Base-by-base conservation (phyloP, 2,888 invertebrate genomes). In the Amiota minor region DNA sequence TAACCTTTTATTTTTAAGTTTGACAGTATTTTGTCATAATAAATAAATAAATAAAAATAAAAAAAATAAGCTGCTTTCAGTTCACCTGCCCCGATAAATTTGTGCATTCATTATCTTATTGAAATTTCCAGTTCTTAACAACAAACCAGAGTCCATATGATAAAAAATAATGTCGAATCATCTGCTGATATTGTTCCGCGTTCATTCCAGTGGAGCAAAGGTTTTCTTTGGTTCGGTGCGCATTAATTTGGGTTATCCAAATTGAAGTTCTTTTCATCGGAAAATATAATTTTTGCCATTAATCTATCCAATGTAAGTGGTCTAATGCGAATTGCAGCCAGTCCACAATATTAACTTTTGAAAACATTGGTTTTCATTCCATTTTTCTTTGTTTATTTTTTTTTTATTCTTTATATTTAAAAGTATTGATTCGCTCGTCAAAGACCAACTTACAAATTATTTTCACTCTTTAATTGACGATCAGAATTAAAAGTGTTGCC, bases 381-480 rank as follows among this genome's bases (percentile, higher is more conserved):
- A 23, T 23, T 23, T 23, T 23, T 2, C 3, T 50, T 50, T 50
- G 1, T 50, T 50, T 50, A 4, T 50, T 2, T 50, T 50, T 50
- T 4, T 2, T 2, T 1, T 23, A 3, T 2, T 23, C 2, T 1
- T 1, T 3, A 23, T 23, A 1, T 1, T 4, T 50, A 1, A 2
- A 50, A 50, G 4, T 1, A 1, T 50, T 50, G 1, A n/a, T 50
- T 1, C 1, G 4, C 4, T 14, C 50, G 50, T 14, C n/a, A 2
- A 2, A 50, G 2, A 50, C 50, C 50, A 50, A 50, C 11, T 11
- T 1, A 50, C n/a, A 50, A 14, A 50, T 50, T 50, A 4, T 50
- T 50, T 50, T 50, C n/a, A 50, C 50, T 50, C 50, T 50, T 50
- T 50, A 50, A 50, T n/a, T 50, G 50, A 50, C n/a, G 50, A 50